Conservation (phyloP, 2,113 vertebrate species). For the Psephotus haematonotus region DNA sequence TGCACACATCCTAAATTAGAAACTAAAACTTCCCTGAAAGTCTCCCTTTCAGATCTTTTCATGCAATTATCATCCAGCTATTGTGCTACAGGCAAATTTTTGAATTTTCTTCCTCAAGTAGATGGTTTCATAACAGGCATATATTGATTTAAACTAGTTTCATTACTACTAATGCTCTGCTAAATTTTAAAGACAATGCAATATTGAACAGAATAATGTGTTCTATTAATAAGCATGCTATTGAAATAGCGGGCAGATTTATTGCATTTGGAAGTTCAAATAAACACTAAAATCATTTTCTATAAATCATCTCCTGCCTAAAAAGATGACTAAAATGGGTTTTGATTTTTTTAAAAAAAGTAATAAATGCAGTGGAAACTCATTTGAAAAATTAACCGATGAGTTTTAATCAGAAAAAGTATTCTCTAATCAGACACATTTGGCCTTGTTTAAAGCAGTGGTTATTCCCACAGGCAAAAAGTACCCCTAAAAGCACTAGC, state of each 20-base stretch:
- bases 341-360: conserved; percentile 62
- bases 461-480: background rate
- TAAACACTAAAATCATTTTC: conserved; percentile 72
- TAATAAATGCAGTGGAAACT: conserved; percentile 69
- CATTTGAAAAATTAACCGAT: conserved; percentile 71
- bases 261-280: conserved; percentile 75
- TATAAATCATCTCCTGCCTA: conserved; percentile 71
- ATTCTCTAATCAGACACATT: background rate
- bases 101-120: conserved; percentile 35
- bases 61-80: background rate
- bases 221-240: conserved; percentile 77
- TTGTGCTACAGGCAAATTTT: conserved; percentile 41
- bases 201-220: conserved; percentile 79
- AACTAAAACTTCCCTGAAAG: background rate
- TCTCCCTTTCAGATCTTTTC: conserved; percentile 13
- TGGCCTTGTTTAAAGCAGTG: background rate
- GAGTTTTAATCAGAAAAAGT: conserved; percentile 51
- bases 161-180: conserved; percentile 76
- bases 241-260: conserved; percentile 75
- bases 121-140: conserved; percentile 65
- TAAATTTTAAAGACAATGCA: conserved; percentile 81
- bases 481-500: background rate
- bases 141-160: conserved; percentile 77
- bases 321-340: conserved; percentile 61
- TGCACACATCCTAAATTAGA: background rate